Conservation (phyloP, 2,113 vertebrate species). For the Potamarius usumacintae region DNA sequence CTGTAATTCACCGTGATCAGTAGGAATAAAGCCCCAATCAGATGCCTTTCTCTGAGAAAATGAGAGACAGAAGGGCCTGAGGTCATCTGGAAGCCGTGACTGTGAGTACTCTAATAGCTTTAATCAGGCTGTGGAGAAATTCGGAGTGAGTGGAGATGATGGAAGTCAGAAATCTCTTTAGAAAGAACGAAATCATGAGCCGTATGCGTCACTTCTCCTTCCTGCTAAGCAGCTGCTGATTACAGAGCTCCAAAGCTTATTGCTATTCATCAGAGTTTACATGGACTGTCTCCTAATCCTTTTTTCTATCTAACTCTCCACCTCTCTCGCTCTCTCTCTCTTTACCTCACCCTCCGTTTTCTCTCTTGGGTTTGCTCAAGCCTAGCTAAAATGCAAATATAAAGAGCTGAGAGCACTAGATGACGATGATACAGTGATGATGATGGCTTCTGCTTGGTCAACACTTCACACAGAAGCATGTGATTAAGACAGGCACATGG, state of each 20-base stretch:
- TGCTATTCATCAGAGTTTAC: slow-evolving; percentile 54
- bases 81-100: slow-evolving; percentile 29
- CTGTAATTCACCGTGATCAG: slow-evolving; percentile 48
- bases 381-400: slow-evolving; percentile 32
- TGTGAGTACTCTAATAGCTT: slow-evolving; percentile 37
- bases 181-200: slow-evolving; percentile 28
- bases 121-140: slow-evolving; percentile 46
- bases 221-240: slow-evolving; percentile 46
- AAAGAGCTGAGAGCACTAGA: slow-evolving; percentile 20
- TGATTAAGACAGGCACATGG: slow-evolving; percentile 35
- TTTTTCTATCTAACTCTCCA: background rate
- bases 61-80: slow-evolving; percentile 28
- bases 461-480: slow-evolving; percentile 20
- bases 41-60: slow-evolving; percentile 31
- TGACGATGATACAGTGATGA: background rate
- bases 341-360: background rate
- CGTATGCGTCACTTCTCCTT: slow-evolving; percentile 20
- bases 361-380: slow-evolving; percentile 2
- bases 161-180: slow-evolving; percentile 27
- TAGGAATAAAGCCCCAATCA: slow-evolving; percentile 44
- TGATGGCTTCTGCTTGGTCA: slow-evolving; percentile 33
- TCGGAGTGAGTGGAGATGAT: slow-evolving; percentile 17
- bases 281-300: slow-evolving; percentile 2
- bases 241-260: slow-evolving; percentile 40
- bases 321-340: background rate